Evolutionary conservation across 1,140 invertebrate genomes (phyloP).

Genomic region (Drosophila pandora): DNA sequence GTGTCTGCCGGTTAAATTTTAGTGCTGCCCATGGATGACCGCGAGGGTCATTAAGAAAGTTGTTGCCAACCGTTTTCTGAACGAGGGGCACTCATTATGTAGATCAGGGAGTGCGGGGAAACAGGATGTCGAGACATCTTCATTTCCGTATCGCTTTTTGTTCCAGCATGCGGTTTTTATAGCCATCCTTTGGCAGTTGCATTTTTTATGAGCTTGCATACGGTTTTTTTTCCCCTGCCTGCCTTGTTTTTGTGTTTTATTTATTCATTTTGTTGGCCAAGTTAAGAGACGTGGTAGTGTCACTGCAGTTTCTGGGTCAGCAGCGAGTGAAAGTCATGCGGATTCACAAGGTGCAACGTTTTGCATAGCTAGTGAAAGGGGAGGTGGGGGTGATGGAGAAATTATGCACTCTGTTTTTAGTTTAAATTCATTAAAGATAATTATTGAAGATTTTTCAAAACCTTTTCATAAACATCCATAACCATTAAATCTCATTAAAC

Average conservation of each 20-base stretch:
- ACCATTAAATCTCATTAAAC: not conserved
- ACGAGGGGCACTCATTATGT: slow-evolving; percentile 1
- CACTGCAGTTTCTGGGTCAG: slow-evolving; percentile 59
- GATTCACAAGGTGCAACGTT: slow-evolving; percentile 66
- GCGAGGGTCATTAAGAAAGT: slow-evolving; percentile 62
- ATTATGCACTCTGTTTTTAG: slow-evolving; percentile 7
- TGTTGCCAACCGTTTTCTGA: slow-evolving; percentile 33
- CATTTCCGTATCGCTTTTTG: slow-evolving; percentile 56
- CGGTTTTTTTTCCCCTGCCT: slow-evolving; percentile 16
- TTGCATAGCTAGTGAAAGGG: slow-evolving; percentile 33
- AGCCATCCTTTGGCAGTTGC: slow-evolving; percentile 53
- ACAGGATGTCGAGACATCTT: slow-evolving; percentile 71
- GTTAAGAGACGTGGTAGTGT: slow-evolving; percentile 35
- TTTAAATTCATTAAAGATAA: not conserved
- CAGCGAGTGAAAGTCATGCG: slow-evolving; percentile 63
- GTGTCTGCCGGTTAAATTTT: slow-evolving; percentile 21
- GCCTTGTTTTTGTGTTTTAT: slow-evolving; percentile 32
- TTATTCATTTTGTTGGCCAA: slow-evolving; percentile 29
- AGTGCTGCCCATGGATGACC: slow-evolving; percentile 32
- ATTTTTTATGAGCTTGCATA: slow-evolving; percentile 73
- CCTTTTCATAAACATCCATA: no score
- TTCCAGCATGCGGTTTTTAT: slow-evolving; percentile 54
- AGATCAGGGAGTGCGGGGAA: slow-evolving; percentile 1
- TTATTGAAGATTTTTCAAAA: no score
- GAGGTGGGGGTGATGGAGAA: not conserved